Conservation (phyloP, 2,113 vertebrate genomes). For the Polyodon spathula region DNA sequence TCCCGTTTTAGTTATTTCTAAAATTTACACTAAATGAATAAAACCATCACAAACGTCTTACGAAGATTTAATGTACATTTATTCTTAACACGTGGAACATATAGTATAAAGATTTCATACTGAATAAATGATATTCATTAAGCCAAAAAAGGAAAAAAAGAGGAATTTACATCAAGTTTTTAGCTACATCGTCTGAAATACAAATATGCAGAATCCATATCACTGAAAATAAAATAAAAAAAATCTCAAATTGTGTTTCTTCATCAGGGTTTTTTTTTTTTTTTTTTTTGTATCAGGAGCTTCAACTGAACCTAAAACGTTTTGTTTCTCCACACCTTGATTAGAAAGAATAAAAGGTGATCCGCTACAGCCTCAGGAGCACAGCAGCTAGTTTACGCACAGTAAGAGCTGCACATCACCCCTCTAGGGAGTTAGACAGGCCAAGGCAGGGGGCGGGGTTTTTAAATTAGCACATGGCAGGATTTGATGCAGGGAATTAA, state of each 20-base stretch:
- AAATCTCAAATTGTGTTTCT: conserved; percentile 96
- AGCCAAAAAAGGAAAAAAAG: conserved; percentile 97
- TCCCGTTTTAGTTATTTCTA: too few species aligned
- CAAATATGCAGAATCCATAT: conserved; percentile 99
- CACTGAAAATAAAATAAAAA: conserved; percentile 82
- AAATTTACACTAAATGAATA: conserved; percentile 46
- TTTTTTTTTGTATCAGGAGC: conserved; percentile 65
- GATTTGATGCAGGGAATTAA: conserved; percentile 47
- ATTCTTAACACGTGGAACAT: conserved; percentile 99
- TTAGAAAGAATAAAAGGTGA: conserved; percentile 80
- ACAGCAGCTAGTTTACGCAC: conserved; percentile 81
- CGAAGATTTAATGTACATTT: conserved; percentile 99
- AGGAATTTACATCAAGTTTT: conserved; percentile 99
- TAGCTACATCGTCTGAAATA: conserved; percentile 99
- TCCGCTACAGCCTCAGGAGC: conserved; percentile 62
- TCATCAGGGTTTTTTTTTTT: conserved; percentile 76
- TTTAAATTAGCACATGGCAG: conserved; percentile 43
- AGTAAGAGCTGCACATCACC: conserved; percentile 70
- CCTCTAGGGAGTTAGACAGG: conserved; percentile 46
- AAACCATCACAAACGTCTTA: conserved; percentile 96
- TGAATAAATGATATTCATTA: conserved; percentile 99
- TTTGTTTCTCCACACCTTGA: conserved; percentile 69
- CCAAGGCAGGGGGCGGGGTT: conserved; percentile 20
- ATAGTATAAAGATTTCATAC: conserved; percentile 99
- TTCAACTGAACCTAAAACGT: conserved; percentile 83